Conservation (phyloP, 1,140 invertebrate genomes). For the Drosophila nannoptera region DNA sequence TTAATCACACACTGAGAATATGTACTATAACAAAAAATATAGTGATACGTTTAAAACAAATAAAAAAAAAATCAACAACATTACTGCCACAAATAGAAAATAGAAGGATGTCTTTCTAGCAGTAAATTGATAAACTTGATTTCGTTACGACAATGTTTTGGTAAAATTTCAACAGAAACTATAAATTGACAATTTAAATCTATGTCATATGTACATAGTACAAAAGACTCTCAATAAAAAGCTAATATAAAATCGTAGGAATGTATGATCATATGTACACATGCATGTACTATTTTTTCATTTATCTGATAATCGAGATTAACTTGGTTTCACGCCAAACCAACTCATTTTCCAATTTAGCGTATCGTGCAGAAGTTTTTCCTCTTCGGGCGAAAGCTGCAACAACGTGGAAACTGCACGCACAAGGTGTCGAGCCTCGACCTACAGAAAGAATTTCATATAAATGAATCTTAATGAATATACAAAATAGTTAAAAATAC, state of each 20-base stretch:
- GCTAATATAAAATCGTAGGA: slow-evolving; percentile 18
- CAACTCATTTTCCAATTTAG: slow-evolving; percentile 93
- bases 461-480: background rate
- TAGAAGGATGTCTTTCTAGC: too few relatives aligned
- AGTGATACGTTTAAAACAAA: slow-evolving; percentile 4
- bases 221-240: slow-evolving; percentile 26
- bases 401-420: slow-evolving; percentile 91
- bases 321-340: slow-evolving; percentile 86
- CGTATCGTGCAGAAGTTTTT: slow-evolving; percentile 91
- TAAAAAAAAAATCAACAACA: slow-evolving; percentile 4
- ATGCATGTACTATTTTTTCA: slow-evolving; percentile 32
- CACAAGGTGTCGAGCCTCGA: slow-evolving; percentile 92
- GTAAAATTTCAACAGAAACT: slow-evolving; percentile 16
- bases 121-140: too few relatives aligned
- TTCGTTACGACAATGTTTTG: slow-evolving; percentile 1
- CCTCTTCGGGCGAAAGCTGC: slow-evolving; percentile 91
- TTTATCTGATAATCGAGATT: slow-evolving; percentile 78
- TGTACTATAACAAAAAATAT: slow-evolving; percentile 4
- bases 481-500: slow-evolving; percentile 73
- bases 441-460: slow-evolving; percentile 51
- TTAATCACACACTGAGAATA: slow-evolving; percentile 4
- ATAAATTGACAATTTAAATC: slow-evolving; percentile 26
- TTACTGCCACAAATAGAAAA: background rate
- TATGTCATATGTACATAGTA: slow-evolving; percentile 38
- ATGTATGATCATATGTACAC: slow-evolving; percentile 21